phyloP scores from a whole-genome alignment of 2,113 vertebrate genomes.

The Phaethornis superciliosus region DNA sequence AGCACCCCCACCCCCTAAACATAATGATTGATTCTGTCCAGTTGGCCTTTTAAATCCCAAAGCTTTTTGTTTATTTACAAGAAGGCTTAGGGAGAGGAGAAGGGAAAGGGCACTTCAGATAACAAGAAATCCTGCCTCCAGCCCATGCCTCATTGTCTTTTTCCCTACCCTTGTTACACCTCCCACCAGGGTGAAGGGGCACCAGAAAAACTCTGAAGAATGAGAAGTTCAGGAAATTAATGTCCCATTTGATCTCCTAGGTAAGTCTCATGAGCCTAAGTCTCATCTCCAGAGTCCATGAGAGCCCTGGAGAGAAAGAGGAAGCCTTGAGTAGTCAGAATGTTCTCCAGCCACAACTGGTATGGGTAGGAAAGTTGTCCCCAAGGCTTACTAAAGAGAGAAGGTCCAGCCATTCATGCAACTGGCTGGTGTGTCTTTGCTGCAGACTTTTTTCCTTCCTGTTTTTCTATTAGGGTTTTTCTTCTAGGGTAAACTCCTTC shows the following conservation, averaged over 20 bases:
- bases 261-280: background rate
- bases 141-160: background rate
- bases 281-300: background rate
- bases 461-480: background rate
- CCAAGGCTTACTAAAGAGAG: background rate
- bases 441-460: background rate
- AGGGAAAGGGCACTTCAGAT: background rate
- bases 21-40: background rate
- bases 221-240: background rate
- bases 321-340: background rate
- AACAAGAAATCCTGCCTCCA: background rate
- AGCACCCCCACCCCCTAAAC: background rate
- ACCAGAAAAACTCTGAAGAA: background rate
- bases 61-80: conserved; percentile 10
- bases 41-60: background rate
- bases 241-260: background rate
- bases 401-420: background rate
- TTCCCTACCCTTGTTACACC: background rate
- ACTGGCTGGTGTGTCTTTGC: background rate
- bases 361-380: background rate
- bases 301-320: background rate
- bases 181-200: background rate
- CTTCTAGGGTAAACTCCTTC: background rate
- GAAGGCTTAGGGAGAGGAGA: background rate
- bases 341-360: background rate